Conservation (phyloP, 2,797 vertebrate species). For the Valencia hispanica region DNA sequence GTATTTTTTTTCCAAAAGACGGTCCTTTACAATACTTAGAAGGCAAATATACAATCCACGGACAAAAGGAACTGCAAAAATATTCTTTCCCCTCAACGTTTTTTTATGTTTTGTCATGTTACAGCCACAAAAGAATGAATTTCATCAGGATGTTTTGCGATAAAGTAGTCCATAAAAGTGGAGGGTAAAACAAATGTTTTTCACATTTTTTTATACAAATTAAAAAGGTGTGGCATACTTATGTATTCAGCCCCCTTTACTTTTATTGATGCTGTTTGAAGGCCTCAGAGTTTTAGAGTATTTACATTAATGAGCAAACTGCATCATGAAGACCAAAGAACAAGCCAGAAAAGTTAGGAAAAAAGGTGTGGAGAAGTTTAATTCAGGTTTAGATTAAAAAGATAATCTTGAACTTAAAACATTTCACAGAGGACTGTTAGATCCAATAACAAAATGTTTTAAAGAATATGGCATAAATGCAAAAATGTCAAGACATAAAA, state of each 20-base stretch:
- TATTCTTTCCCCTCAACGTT: no score
- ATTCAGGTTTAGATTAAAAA: neutral
- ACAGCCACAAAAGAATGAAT: neutral
- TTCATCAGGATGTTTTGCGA: neutral
- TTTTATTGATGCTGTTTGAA: neutral
- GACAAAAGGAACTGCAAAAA: neutral
- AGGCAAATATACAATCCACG: slow-evolving; percentile 6
- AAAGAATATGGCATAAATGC: neutral
- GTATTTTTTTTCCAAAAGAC: slow-evolving; percentile 35
- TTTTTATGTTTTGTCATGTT: neutral
- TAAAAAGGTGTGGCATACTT: no score
- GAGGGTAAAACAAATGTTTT: no score
- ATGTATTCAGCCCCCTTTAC: no score
- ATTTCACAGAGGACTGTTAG: neutral
- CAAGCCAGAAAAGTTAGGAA: neutral
- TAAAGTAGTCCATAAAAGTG: no score
- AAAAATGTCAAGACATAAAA: neutral
- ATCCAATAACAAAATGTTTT: neutral
- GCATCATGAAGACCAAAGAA: no score
- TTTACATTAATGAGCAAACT: no score
- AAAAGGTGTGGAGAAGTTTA: neutral
- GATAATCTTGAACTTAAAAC: no score
- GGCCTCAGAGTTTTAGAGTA: neutral
- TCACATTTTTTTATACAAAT: no score
- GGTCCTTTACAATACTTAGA: slow-evolving; percentile 9